Conservation (phyloP, 2,797 vertebrate genomes). For the Lagodon rhomboides region DNA sequence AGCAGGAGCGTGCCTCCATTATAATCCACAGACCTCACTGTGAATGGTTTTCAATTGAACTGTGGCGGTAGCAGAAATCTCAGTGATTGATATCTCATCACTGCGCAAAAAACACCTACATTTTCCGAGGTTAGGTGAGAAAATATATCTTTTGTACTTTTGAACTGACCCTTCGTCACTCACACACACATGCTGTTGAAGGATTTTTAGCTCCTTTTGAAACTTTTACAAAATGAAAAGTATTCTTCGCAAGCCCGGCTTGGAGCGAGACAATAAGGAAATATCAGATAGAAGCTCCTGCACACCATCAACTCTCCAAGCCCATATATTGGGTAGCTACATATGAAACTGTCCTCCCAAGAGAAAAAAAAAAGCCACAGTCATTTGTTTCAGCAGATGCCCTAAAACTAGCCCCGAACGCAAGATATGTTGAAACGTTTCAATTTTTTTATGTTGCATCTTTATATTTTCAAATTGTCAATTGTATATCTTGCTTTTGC, state of each 20-base stretch:
- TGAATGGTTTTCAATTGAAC: constrained; percentile 9
- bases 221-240: constrained; percentile 15
- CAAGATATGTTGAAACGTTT: too few relatives aligned
- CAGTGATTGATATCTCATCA: neutral
- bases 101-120: too few relatives aligned
- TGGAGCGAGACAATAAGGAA: neutral
- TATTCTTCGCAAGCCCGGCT: neutral
- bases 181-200: neutral
- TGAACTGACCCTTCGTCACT: neutral
- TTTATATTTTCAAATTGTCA: too few relatives aligned
- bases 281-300: constrained; percentile 5
- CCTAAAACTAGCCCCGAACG: neutral
- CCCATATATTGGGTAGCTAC: constrained; percentile 17
- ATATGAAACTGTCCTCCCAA: constrained; percentile 4
- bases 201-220: constrained; percentile 10
- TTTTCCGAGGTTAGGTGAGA: neutral
- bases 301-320: neutral
- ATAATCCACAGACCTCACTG: neutral
- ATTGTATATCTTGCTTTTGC: too few relatives aligned
- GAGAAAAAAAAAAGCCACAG: neutral
- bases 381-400: too few relatives aligned
- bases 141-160: neutral
- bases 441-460: too few relatives aligned
- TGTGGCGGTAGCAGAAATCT: neutral
- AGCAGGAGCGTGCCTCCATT: neutral